A percentile compares a stretch with the other conserved stretches of the same genome.
Conservation (phyloP, 2,113 vertebrate genomes). For the Prunella fulvescens region DNA sequence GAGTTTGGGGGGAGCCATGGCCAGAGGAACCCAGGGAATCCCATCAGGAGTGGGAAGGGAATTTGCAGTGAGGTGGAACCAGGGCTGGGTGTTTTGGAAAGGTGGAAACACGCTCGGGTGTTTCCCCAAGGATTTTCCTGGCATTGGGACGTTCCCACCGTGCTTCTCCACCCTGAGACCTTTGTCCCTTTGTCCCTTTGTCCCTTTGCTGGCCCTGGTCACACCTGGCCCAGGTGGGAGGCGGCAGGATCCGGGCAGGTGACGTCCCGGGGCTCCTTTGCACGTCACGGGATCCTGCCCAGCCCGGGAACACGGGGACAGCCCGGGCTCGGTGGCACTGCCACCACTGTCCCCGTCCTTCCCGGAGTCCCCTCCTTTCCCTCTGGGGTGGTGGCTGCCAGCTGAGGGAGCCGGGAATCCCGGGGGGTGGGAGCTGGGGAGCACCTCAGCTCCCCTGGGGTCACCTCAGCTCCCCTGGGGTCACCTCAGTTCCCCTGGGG, state of each 20-base stretch:
- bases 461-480: too few species aligned
- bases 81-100: too few species aligned
- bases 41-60: accelerated
- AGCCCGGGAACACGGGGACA: neutral
- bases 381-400: too few species aligned
- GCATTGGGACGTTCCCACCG: neutral
- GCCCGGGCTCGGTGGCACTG: neutral
- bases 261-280: neutral
- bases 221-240: neutral
- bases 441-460: accelerated
- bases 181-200: neutral
- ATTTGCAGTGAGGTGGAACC: too few species aligned
- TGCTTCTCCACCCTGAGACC: neutral
- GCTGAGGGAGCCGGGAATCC: neutral
- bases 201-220: neutral
- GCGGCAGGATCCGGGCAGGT: neutral
- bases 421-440: too few species aligned
- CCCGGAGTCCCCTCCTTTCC: neutral
- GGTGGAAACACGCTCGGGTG: too few species aligned
- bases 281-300: neutral
- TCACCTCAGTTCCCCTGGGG: too few species aligned
- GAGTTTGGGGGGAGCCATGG: accelerated
- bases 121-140: neutral
- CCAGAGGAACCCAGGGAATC: neutral
- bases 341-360: too few species aligned